Evolutionary conservation across 2,113 vertebrate species (phyloP).

Genomic region (Orcinus orca): DNA sequence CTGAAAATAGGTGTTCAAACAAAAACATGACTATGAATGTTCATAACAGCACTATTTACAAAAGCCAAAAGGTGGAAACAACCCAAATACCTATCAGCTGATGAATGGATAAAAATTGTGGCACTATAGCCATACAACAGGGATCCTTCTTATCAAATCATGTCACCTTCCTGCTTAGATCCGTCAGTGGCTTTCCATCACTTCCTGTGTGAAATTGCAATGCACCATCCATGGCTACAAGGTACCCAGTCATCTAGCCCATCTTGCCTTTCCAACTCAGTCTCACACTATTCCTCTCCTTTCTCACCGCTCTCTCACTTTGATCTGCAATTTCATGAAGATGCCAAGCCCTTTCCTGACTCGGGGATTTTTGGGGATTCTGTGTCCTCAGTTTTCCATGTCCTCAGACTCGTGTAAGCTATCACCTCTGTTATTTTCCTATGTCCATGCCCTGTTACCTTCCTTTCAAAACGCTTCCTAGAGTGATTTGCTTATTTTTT

Average conservation of each 20-base stretch:
- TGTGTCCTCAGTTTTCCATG: neutral
- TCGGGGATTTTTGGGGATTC: neutral
- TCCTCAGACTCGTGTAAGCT: neutral
- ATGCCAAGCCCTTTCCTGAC: neutral
- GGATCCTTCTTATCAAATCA: neutral
- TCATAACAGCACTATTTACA: neutral
- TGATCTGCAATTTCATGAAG: neutral
- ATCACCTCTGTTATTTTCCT: neutral
- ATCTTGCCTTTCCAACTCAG: neutral
- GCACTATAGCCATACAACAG: neutral
- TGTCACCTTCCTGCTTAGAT: neutral
- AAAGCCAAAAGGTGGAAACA: neutral
- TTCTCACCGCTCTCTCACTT: neutral
- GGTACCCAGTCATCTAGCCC: too few species aligned
- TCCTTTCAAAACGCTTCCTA: neutral
- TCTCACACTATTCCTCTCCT: neutral
- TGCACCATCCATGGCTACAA: neutral
- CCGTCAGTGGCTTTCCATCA: neutral
- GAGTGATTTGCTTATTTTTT: neutral
- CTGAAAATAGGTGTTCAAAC: neutral
- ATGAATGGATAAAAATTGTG: neutral
- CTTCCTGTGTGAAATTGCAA: neutral
- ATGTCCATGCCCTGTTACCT: neutral
- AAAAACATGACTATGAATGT: neutral
- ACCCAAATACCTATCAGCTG: neutral